Conservation (phyloP, 1,140 invertebrate species). For the Doryteuthis pealeii region DNA sequence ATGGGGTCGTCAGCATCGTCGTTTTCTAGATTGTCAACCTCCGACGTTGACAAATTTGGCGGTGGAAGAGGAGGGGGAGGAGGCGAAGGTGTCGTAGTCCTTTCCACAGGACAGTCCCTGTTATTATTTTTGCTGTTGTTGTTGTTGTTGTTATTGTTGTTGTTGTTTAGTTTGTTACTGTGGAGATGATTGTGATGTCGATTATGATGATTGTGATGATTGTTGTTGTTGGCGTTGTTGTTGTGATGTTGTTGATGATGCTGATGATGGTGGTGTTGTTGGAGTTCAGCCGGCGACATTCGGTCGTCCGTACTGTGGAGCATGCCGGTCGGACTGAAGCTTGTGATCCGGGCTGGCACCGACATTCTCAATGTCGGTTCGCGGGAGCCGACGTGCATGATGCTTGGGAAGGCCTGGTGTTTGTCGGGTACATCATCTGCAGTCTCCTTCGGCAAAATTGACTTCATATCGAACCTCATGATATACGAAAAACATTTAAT, state of each 20-base stretch:
- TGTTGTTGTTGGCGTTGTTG: slow-evolving; percentile 10
- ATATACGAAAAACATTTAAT: not conserved
- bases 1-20: slow-evolving; percentile 17
- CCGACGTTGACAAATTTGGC: not conserved
- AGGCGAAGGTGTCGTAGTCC: not conserved
- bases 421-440: not conserved
- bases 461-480: slow-evolving; percentile 4
- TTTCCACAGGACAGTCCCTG: slow-evolving; percentile 5
- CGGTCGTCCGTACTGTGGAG: not conserved
- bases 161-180: slow-evolving; percentile 2
- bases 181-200: slow-evolving; percentile 8
- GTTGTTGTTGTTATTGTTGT: not conserved
- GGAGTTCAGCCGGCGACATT: not conserved
- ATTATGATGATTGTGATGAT: slow-evolving; percentile 2
- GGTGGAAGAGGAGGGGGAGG: not conserved
- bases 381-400: not conserved
- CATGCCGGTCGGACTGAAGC: not conserved
- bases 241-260: slow-evolving; percentile 16
- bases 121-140: not conserved
- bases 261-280: slow-evolving; percentile 15
- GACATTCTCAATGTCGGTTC: not conserved
- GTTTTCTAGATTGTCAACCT: slow-evolving; percentile 16
- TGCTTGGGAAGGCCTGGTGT: not conserved
- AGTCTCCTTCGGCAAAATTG: not conserved
- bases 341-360: not conserved